Evolutionary conservation across 2,797 vertebrate species (phyloP), one percentile per base, ranked within the genome.

Genomic region (Melanotaenia boesemani): DNA sequence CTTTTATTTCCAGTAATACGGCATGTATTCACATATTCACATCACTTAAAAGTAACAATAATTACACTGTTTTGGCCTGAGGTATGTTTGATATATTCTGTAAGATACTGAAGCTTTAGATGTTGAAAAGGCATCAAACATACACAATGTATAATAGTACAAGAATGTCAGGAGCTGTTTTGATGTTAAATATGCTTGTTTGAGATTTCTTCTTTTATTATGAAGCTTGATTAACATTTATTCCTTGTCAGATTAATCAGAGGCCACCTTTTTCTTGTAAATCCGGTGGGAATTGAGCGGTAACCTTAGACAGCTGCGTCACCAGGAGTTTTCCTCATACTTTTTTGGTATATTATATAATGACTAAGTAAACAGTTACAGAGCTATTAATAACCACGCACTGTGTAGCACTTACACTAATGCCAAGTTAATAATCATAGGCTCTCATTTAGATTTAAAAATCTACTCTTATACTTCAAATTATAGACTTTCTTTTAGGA

Each of bases 401-500:
- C 16, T 0, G 1, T 36, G 48, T 20, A 5, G 58, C n/a, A 24
- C n/a, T 1, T 18, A 28, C 58, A 65, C 24, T 41, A 28, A 37
- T 58, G 16, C 60, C 1, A 39, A 54, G 15, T 46, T 30, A 52
- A 44, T 13, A 48, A 32, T 26, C 66, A 24, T 13, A 18, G 15
- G 12, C 24, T 63, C 6, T 39, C 3, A 1, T 57, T 79, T 57
- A 59, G 18, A 52, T 60, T 3, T 55, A 50, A 5, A 5, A 22
- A 6, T 57, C 52, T 46, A n/a, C 13, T 9, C 68, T 70, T 65
- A 37, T n/a, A 76, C 69, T 86, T 78, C 26, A 80, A 74, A 80
- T 71, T 20, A 34, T 44, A 85, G 90, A 88, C 73, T 89, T 89
- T 87, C 55, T 81, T 72, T 82, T 74, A 37, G 59, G 82, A 93